Evolutionary conservation across 2,797 vertebrate genomes (phyloP).

Genomic region (Esox lucius): DNA sequence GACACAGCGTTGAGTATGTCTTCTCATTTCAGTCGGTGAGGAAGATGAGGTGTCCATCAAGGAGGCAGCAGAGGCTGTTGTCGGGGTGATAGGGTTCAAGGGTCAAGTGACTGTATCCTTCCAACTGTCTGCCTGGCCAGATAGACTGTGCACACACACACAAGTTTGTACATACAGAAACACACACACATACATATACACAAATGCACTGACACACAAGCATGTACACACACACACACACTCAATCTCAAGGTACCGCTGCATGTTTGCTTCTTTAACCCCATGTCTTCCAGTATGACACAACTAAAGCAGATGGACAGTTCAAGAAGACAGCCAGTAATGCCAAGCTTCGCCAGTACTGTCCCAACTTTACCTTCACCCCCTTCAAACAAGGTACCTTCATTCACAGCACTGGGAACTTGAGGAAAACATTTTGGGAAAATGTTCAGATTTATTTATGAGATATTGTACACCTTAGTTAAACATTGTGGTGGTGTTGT

Average conservation of each 20-base stretch:
- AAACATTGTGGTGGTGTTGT: too few species aligned
- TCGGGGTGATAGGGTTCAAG: slow-evolving; percentile 80
- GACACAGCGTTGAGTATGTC: background rate
- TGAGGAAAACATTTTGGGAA: too few species aligned
- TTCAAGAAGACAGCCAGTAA: slow-evolving; percentile 98
- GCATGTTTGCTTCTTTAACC: slow-evolving; percentile 56
- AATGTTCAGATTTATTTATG: too few species aligned
- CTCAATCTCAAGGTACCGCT: too few species aligned
- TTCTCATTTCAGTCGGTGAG: slow-evolving; percentile 82
- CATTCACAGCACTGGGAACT: too few species aligned
- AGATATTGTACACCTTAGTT: too few species aligned
- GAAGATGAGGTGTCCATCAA: slow-evolving; percentile 93
- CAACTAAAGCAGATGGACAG: slow-evolving; percentile 88
- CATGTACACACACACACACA: too few species aligned
- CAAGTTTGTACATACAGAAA: too few species aligned
- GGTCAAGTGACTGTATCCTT: slow-evolving; percentile 91
- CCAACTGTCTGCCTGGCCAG: background rate
- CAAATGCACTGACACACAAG: too few species aligned
- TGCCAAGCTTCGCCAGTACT: slow-evolving; percentile 81
- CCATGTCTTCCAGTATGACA: slow-evolving; percentile 81
- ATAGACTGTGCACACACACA: background rate
- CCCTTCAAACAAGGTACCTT: slow-evolving; percentile 88
- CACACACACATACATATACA: too few species aligned
- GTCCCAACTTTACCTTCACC: slow-evolving; percentile 84
- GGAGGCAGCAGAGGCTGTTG: slow-evolving; percentile 84